phyloP scores from a whole-genome alignment of 2,888 invertebrate species.

The Aradus depressus region DNA sequence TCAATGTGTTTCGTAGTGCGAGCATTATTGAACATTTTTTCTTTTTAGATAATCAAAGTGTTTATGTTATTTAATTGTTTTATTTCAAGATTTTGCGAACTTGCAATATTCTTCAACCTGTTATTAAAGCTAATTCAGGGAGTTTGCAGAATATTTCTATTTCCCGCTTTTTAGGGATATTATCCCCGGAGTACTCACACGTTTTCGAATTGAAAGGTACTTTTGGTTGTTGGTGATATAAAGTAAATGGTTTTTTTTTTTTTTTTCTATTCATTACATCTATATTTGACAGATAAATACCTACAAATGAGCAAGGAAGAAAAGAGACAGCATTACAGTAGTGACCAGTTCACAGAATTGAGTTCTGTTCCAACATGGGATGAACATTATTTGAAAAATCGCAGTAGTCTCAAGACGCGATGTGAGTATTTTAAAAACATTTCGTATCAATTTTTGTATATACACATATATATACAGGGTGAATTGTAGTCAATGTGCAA shows the following conservation, averaged over 20 bases:
- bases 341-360: constrained; percentile 5
- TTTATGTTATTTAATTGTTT: no score
- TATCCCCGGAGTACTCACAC: constrained; percentile 2
- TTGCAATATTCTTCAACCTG: no score
- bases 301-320: constrained; percentile 11
- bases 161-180: constrained; percentile 12
- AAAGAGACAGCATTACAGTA: constrained; percentile 10
- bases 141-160: no score
- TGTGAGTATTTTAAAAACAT: constrained; percentile 26
- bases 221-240: neutral
- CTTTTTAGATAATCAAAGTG: no score
- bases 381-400: constrained; percentile 18
- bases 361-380: constrained; percentile 44
- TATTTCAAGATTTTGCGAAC: no score
- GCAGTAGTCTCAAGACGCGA: constrained; percentile 13
- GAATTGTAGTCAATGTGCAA: no score
- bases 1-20: no score
- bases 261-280: neutral
- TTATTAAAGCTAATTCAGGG: no score
- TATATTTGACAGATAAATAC: constrained; percentile 4
- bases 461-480: no score
- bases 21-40: no score
- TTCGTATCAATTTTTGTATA: neutral
- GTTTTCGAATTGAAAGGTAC: constrained; percentile 5
- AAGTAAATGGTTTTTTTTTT: neutral